Percentiles rank a stretch among this genome's conserved stretches.
phyloP scores from a whole-genome alignment of 2,797 vertebrate genomes.

The Caiman crocodilus region DNA sequence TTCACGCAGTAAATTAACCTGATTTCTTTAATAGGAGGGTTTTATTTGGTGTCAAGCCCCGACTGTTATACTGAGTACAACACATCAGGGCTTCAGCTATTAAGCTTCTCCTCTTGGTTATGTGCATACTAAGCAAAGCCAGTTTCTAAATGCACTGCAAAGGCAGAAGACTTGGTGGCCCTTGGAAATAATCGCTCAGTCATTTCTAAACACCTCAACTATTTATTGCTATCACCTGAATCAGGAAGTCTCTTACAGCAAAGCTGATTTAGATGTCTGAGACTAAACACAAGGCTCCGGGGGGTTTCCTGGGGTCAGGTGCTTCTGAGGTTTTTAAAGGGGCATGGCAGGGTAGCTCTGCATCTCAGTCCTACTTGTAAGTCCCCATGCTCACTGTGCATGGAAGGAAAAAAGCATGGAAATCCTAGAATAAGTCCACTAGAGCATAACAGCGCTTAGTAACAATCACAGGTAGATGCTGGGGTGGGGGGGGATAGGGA shows the following conservation, averaged over 20 bases:
- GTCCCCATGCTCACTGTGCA: background rate
- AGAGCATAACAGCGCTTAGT: background rate
- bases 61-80: conserved; percentile 20
- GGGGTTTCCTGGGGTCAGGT: background rate
- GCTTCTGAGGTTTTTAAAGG: background rate
- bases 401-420: background rate
- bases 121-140: background rate
- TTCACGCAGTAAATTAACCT: conserved; percentile 60
- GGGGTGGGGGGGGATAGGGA: background rate
- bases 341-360: background rate
- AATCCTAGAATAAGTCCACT: background rate
- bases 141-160: background rate
- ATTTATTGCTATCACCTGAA: conserved; percentile 60
- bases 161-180: conserved; percentile 35
- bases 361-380: background rate
- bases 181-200: conserved; percentile 63
- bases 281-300: background rate
- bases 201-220: conserved; percentile 41
- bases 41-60: conserved; percentile 70
- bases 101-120: background rate
- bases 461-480: too few species aligned
- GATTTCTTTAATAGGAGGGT: conserved; percentile 61
- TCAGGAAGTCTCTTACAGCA: conserved; percentile 14
- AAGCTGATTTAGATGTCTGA: conserved; percentile 2
- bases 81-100: conserved; percentile 43